Base-by-base conservation (phyloP, 1,140 invertebrate species). In the Aphelinus certus region DNA sequence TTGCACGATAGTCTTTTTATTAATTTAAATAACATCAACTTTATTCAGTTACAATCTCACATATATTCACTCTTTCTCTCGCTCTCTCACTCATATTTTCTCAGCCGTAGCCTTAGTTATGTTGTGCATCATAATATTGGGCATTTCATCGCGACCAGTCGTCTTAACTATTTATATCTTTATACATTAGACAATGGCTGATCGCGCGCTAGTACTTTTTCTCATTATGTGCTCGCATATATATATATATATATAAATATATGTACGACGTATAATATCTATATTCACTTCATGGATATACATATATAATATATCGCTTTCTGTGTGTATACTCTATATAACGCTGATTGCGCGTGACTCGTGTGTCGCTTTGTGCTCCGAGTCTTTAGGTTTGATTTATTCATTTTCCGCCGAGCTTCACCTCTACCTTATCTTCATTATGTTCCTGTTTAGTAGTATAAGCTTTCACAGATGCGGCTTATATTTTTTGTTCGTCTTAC, bases 1-100 rank as follows among this genome's bases (percentile, higher is more conserved):
- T 70, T 65, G 67, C 68, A 71, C 73, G 62, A 71, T 65, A 70
- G 48, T 65, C 62, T 79, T 76, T 80, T 81, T 83, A 82, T 84
- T 84, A 83, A 80, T 86, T 86, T 85, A 85, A 87, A 82, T 87
- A 86, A 87, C 85, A 88, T 86, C 83, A 86, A 88, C 84, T 85
- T 86, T 85, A 86, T 83, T 86, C 81, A 26, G 78, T 82, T 85
- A 85, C 82, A 83, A 83, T 82, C 82, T 80, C 85, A 84, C 81
- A 61, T 85, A 26, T 85, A 81, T 78, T 79, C 69, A 76, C 71
- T 79, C 66, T 65, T 26, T 26, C 26, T 26, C 26, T 26, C 26
- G 26, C 26, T 26, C 26, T 26, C 26, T 26, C 26, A 26, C 26
- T 26, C 26, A 26, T 26, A 26, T 26, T 26, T 26, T 64, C 60